Evolutionary conservation across 2,797 vertebrate genomes (phyloP).

Genomic region (Ctenopoma multispine): DNA sequence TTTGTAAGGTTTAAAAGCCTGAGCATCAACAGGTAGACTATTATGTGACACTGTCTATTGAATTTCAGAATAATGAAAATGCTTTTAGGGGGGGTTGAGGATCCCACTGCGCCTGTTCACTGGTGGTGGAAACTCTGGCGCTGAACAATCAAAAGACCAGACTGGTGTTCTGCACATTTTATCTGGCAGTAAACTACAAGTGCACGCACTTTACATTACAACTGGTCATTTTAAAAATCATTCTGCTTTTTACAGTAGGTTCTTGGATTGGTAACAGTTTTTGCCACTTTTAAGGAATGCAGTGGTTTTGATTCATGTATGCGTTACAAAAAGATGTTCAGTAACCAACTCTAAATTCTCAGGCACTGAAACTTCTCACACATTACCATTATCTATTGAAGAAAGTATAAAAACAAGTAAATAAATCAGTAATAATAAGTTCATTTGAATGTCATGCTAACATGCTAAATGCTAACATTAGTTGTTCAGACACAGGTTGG

Average conservation of each 20-base stretch:
- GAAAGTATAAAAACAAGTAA: no score
- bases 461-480: no score
- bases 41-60: constrained; percentile 6
- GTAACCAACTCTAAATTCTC: no score
- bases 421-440: no score
- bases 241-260: no score
- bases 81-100: constrained; percentile 32
- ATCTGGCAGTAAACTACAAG: not conserved
- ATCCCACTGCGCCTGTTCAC: not conserved
- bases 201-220: not conserved
- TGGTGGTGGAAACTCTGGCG: not conserved
- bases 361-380: no score
- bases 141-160: not conserved
- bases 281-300: not conserved
- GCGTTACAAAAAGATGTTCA: not conserved
- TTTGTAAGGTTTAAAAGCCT: not conserved
- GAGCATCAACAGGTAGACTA: not conserved
- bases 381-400: no score
- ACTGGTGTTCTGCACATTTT: not conserved
- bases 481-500: constrained; percentile 16
- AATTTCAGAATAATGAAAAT: constrained; percentile 29
- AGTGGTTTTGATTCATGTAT: no score
- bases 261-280: not conserved
- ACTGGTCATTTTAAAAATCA: not conserved
- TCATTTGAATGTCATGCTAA: not conserved